Percentiles rank a stretch among this genome's conserved stretches.
These are phyloP conservation scores for Aphrophora alni DNA, from an alignment of 2,888 invertebrate genomes.

Conservation along the genomic window DNA sequence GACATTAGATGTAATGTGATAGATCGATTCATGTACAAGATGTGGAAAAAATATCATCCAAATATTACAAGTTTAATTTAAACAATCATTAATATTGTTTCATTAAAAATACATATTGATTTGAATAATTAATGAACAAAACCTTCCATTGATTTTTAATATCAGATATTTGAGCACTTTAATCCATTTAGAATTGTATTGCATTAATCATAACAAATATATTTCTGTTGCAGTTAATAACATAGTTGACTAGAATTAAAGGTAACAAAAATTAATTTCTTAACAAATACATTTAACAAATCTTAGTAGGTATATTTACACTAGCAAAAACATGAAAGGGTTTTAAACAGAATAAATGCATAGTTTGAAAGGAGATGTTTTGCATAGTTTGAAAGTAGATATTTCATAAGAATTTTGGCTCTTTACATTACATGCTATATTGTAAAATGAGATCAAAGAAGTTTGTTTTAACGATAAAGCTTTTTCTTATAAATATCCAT, in stretches of 20 bases:
- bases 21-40: too few relatives aligned
- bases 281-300: not conserved
- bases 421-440: not conserved
- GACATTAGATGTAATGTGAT: too few relatives aligned
- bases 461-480: not conserved
- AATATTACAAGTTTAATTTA: too few relatives aligned
- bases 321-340: not conserved
- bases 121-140: too few relatives aligned
- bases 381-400: not conserved
- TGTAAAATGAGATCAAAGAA: not conserved
- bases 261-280: not conserved
- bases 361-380: not conserved
- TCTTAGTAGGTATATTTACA: not conserved
- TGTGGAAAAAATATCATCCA: too few relatives aligned
- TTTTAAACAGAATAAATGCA: not conserved
- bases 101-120: too few relatives aligned
- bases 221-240: not conserved
- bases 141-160: not conserved
- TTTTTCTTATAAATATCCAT: not conserved
- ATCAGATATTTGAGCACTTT: not conserved
- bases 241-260: slow-evolving; percentile 4
- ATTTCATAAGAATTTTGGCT: not conserved
- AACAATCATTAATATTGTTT: too few relatives aligned
- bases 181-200: not conserved
- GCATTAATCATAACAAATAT: not conserved